These are phyloP conservation scores for Xestia c-nigrum DNA, from an alignment of 2,888 invertebrate species.

Conservation along the genomic window DNA sequence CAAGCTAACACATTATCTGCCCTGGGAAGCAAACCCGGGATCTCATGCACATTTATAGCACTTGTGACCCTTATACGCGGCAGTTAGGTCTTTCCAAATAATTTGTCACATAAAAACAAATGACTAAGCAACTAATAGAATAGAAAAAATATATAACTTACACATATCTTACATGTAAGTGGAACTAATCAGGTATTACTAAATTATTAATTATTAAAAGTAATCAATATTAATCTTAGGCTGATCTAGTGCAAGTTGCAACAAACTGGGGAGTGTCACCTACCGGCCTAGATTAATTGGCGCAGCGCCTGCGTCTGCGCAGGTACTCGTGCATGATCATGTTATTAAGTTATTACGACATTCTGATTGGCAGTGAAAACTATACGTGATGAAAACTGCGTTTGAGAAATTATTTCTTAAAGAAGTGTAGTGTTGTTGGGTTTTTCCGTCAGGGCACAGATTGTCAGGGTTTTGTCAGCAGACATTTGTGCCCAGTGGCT, in stretches of 20 bases:
- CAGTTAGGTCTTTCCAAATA: background rate
- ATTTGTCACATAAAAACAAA: background rate
- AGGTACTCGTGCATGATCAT: background rate
- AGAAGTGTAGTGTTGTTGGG: background rate
- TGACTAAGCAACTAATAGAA: background rate
- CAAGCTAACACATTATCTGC: background rate
- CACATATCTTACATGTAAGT: background rate
- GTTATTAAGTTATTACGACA: slow-evolving; percentile 34
- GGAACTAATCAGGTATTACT: background rate
- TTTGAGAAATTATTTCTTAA: background rate
- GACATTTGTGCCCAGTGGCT: background rate
- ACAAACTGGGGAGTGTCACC: slow-evolving; percentile 43
- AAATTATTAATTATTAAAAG: slow-evolving; percentile 15
- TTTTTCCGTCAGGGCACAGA: background rate
- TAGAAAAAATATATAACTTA: background rate
- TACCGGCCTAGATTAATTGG: slow-evolving; percentile 46
- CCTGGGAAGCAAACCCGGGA: background rate
- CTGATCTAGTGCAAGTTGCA: slow-evolving; percentile 31
- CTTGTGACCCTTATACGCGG: background rate
- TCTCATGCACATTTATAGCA: background rate
- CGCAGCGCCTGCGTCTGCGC: slow-evolving; percentile 21
- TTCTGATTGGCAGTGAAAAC: slow-evolving; percentile 42
- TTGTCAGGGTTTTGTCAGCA: background rate
- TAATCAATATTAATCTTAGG: slow-evolving; percentile 41
- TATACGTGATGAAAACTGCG: slow-evolving; percentile 3